Evolutionary conservation across 2,797 vertebrate species (phyloP), one percentile per base, ranked within the genome.

Genomic region (Tamandua tetradactyla): DNA sequence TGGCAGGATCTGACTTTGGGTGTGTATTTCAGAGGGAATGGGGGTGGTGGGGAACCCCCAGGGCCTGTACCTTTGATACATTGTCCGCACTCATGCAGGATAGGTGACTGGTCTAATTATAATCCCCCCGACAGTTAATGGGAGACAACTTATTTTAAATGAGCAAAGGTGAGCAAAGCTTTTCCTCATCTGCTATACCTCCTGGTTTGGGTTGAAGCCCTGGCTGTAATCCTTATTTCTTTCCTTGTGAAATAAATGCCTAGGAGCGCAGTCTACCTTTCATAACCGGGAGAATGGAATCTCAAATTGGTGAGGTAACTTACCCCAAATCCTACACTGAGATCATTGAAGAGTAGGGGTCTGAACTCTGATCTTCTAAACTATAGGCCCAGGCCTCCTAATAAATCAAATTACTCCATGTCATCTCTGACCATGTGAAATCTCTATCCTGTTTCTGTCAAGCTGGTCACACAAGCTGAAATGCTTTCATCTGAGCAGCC

Each of bases 281-380:
- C 44, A 68, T 52, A 68, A 64, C 32, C 20, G 37, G 57, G 57
- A 66, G 71, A 81, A 68, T 37, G 22, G 76, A 91, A 94, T 64
- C 85, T 68, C 89, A 76, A n/a, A 66, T 20, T 92, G 37, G 76
- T 62, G 72, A 88, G 74, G 59, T 81, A 87, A 40, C 57, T 88
- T 64, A 49, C 69, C 44, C 69, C 76, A 62, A 91, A 62, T 84
- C 64, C 78, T 55, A 23, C 64, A 62, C 0, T 59, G 89, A 95
- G 83, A 78, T 87, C 68, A 91, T 49, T 25, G 81, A 94, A 81
- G 91, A 89, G 80, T 57, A 52, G 76, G 49, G 14, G 12, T 27
- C 47, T 95, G 89, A 93, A 89, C 64, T 85, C 52, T 69, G 79
- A 79, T 61, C 78, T 92, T 52, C 30, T 69, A 25, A 89, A 89